Percentiles rank a stretch among this genome's conserved stretches.
These are phyloP conservation scores for Norana najaformis DNA, from an alignment of 2,888 invertebrate species.

Conservation along the genomic window DNA sequence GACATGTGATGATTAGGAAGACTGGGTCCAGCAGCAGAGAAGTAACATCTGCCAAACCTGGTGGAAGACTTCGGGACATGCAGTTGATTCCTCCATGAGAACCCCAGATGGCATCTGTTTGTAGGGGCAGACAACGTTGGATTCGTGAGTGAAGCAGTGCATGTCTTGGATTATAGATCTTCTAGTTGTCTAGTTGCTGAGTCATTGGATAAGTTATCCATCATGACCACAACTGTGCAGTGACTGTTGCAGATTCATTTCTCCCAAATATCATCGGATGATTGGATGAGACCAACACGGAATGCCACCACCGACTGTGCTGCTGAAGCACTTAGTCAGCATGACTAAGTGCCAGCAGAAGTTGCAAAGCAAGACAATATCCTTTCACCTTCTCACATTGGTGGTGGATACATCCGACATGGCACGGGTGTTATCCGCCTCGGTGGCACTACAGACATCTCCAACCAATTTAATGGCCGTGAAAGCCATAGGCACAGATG, in stretches of 20 bases:
- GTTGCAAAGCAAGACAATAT: neutral
- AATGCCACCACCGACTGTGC: constrained; percentile 4
- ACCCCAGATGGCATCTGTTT: neutral
- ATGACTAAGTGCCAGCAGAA: neutral
- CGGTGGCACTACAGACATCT: neutral
- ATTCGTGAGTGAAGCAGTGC: neutral
- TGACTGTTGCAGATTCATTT: neutral
- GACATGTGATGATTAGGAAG: too few relatives aligned
- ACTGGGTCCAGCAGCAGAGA: too few relatives aligned
- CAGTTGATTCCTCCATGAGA: neutral
- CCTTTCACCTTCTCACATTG: neutral
- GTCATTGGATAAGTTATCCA: neutral
- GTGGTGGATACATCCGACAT: constrained; percentile 9
- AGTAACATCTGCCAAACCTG: too few relatives aligned
- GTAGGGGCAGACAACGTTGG: neutral
- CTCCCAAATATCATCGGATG: neutral
- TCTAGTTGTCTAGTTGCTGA: neutral
- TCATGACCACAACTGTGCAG: neutral
- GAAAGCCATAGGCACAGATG: neutral
- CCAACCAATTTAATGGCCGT: neutral
- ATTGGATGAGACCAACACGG: neutral
- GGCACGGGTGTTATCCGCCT: neutral
- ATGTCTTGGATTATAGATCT: neutral
- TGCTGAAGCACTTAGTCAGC: neutral
- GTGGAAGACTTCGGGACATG: too few relatives aligned